Base-by-base conservation (phyloP, 2,888 invertebrate genomes). In the Dione vanillae region DNA sequence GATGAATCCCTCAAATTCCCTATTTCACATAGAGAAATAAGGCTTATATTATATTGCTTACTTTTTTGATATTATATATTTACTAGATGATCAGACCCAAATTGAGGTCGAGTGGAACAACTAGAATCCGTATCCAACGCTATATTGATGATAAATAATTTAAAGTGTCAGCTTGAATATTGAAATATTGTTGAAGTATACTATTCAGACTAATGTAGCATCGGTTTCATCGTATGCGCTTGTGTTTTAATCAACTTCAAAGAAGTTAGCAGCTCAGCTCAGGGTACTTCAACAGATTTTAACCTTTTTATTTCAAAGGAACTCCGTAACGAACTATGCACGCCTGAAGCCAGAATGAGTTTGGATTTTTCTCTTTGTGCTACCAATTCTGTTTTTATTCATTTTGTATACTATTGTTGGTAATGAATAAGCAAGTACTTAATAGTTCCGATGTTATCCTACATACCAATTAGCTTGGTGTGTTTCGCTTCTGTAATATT, bases 221-320 rank as follows among this genome's bases (percentile, higher is more conserved):
- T 64, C 49, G 14, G 49, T n/a, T 40, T 37, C 37, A 49, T 62
- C 49, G 66, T 67, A 65, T 68, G 56, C 73, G 37, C 51, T 62
- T 41, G 70, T 52, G 54, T 61, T 72, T 69, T 72, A 67, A 67
- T 70, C 59, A 69, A 71, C 72, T 54, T 71, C 70, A 72, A 74
- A 72, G 75, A 52, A 78, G 78, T 80, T 80, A 77, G 78, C 77
- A 49, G 40, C 64, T 14, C 20, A 51, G 19, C 64, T 47, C 64
- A 64, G 64, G 49, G 45, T 76, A 77, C 78, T 82, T 80, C 80
- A 80, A 64, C 64, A 64, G 64, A 64, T 64, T 64, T 64, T 64
- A 64, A 77, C 79, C 81, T 80, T 79, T 83, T 79, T 79, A 80
- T 77, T 84, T 80, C 81, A 82, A 83, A 82, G 41, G 79, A 80